Evolutionary conservation across 2,888 invertebrate species (phyloP).

Genomic region (Mimumesa dahlbomi): DNA sequence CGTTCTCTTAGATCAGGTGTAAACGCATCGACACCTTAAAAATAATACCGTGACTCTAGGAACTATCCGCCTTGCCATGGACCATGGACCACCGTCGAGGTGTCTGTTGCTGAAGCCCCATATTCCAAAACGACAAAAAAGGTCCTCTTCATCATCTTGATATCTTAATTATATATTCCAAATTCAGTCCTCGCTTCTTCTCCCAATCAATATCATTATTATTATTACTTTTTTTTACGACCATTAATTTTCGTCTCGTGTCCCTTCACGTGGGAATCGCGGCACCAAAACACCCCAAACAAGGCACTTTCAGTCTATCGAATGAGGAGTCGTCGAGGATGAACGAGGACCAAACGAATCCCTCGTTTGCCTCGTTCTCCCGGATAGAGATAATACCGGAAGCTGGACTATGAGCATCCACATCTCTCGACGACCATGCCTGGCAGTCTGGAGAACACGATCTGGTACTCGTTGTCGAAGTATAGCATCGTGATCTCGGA

Average conservation of each 20-base stretch:
- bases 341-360: slow-evolving; percentile 14
- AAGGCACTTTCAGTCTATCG: slow-evolving; percentile 76
- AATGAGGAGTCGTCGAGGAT: slow-evolving; percentile 48
- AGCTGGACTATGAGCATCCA: slow-evolving; percentile 89
- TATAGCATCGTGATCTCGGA: slow-evolving; percentile 95
- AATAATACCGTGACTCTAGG: slow-evolving; percentile 79
- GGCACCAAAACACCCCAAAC: slow-evolving; percentile 55
- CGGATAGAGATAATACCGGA: not conserved
- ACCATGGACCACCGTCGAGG: slow-evolving; percentile 58
- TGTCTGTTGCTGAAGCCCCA: slow-evolving; percentile 30
- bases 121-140: not conserved
- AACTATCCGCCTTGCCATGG: slow-evolving; percentile 75
- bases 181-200: not conserved
- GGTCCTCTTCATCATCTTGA: not conserved
- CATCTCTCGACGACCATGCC: slow-evolving; percentile 97
- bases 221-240: not conserved
- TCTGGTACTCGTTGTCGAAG: slow-evolving; percentile 93
- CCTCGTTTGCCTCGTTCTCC: not conserved
- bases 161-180: too few relatives aligned
- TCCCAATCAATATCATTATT: too few relatives aligned
- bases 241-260: not conserved
- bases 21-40: slow-evolving; percentile 77
- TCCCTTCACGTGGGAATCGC: slow-evolving; percentile 20
- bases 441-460: slow-evolving; percentile 93
- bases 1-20: slow-evolving; percentile 58